phyloP scores from a whole-genome alignment of 2,113 vertebrate genomes.

The Cygnus buccinator region DNA sequence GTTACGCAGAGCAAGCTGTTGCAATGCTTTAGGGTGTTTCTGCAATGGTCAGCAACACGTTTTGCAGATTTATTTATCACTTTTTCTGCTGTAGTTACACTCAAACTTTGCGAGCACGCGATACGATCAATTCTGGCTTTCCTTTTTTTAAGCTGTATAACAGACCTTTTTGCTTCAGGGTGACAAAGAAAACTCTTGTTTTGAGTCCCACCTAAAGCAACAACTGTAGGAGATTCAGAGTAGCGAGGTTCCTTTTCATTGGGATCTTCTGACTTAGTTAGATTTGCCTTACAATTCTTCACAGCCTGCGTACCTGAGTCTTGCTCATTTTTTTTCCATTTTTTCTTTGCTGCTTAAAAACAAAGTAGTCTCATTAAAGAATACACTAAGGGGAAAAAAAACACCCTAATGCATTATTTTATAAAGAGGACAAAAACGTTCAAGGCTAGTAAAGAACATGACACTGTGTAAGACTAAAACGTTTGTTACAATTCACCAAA shows the following conservation, averaged over 20 bases:
- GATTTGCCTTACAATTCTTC: conserved; percentile 45
- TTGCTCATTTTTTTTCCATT: conserved; percentile 40
- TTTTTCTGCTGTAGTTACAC: conserved; percentile 42
- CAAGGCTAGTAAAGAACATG: background rate
- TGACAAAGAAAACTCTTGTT: conserved; percentile 4
- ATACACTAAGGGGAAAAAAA: background rate
- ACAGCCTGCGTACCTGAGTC: background rate
- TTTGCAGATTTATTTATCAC: background rate
- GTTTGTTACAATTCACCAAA: background rate
- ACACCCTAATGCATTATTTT: background rate
- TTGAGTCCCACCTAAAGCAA: conserved; percentile 29
- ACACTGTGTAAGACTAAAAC: background rate
- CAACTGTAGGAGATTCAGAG: conserved; percentile 18
- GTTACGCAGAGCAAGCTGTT: conserved; percentile 12
- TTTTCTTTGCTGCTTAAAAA: conserved; percentile 63
- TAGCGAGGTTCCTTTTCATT: conserved; percentile 37
- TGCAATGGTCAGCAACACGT: conserved; percentile 13
- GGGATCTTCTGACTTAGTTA: background rate
- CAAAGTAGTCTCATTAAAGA: background rate
- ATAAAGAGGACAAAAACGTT: background rate
- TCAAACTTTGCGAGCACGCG: conserved; percentile 3
- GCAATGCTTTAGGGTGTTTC: background rate
- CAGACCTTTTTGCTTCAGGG: conserved; percentile 26
- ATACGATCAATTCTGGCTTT: conserved; percentile 5
- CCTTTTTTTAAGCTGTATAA: conserved; percentile 26